Percentiles rank a stretch among this genome's conserved stretches.
phyloP scores from a whole-genome alignment of 2,113 vertebrate species.

The Myiozetetes cayanensis region DNA sequence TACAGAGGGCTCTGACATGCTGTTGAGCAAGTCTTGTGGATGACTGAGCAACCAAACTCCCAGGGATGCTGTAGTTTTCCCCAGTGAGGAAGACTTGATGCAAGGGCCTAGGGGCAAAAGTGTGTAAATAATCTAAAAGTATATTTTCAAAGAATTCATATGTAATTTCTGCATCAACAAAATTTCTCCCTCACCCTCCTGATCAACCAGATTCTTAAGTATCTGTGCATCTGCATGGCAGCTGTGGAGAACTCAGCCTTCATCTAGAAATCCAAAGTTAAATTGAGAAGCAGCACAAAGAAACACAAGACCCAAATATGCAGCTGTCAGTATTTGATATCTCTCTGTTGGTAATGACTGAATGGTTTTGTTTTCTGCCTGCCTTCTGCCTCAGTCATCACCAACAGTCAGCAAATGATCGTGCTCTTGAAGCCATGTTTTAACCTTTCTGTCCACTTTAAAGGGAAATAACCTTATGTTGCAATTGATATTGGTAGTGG shows the following conservation, averaged over 20 bases:
- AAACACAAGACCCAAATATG: neutral
- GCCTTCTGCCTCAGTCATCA: neutral
- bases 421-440: neutral
- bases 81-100: neutral
- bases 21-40: neutral
- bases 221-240: neutral
- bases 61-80: neutral
- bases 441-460: neutral
- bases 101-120: neutral
- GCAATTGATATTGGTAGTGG: fast-evolving
- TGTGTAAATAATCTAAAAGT: neutral
- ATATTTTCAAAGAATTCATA: neutral
- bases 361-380: neutral
- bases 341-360: neutral
- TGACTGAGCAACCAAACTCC: neutral
- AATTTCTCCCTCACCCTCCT: neutral
- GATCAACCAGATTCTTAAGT: neutral
- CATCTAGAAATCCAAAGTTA: neutral
- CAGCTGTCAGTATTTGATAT: neutral
- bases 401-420: neutral
- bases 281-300: neutral
- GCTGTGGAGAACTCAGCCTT: neutral
- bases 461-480: neutral
- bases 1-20: fast-evolving
- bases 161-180: neutral